Base-by-base conservation (phyloP, 2,797 vertebrate genomes). In the Remorina albescens region DNA sequence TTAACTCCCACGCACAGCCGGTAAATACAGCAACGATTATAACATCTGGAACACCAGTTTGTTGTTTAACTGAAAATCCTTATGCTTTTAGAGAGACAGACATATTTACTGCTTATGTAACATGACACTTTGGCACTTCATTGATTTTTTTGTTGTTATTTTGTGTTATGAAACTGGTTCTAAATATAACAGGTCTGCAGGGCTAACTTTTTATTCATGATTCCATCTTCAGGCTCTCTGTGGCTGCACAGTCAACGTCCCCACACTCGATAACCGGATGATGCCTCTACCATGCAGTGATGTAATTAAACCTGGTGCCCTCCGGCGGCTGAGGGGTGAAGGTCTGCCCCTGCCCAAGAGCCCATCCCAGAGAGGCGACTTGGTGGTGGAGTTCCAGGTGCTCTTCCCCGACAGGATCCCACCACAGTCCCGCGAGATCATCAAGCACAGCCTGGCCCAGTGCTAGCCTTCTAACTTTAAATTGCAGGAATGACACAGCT, bases 301-400 rank as follows among this genome's bases (percentile, higher is more conserved):
- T 41, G 95, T 99, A 72, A 98, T 99, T 92, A 98, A 97, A 82
- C 98, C 97, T 0, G 97, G 97, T 55, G 96, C 96, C 0, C 90
- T 98, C 70, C 97, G 98, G 79, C 95, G 97, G 84, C 96, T 99
- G 41, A 94, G 97, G 0, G 98, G 98, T 11, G 97, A 99, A 72
- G 98, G 98, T 1, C 95, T 99, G 73, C 98, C 98, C 15, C 91
- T 96, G 74, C 96, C 96, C 66, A 98, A 97, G 87, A 96, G 95
- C 83, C 96, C 97, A 23, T 94, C 93, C 61, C 96, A 98, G 87
- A 93, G 96, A 0, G 98, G 98, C 61, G 98, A 99, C 93, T 89
- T 99, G 86, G 95, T 99, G 68, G 97, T 99, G 21, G 97, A 99
- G 91, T 99, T 99, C 93, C 97, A 98, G 94, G 97, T 99, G 91